phyloP scores from a whole-genome alignment of 2,888 invertebrate species.

The Cerceris ruficornis region DNA sequence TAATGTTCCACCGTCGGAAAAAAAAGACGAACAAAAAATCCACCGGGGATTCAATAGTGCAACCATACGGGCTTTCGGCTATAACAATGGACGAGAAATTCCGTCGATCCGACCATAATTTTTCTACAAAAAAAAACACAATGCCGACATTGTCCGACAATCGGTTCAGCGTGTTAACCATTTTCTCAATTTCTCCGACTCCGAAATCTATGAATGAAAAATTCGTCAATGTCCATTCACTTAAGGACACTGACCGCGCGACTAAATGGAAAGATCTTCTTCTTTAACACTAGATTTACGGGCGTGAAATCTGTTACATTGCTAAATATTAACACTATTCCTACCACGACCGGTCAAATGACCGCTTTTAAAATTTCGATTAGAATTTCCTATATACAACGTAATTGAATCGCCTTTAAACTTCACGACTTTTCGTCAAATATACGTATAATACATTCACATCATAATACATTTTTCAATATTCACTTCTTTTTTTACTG shows the following conservation, averaged over 20 bases:
- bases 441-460: too few species aligned
- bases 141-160: constrained; percentile 40
- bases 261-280: too few species aligned
- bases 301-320: too few species aligned
- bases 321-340: too few species aligned
- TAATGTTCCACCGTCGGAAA: constrained; percentile 56
- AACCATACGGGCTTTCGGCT: constrained; percentile 60
- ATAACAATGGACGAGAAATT: constrained; percentile 60
- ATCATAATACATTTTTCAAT: too few species aligned
- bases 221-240: neutral
- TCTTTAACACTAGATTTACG: too few species aligned
- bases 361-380: too few species aligned
- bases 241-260: neutral
- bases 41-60: constrained; percentile 53
- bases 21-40: constrained; percentile 49
- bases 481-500: too few species aligned
- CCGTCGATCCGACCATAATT: constrained; percentile 57
- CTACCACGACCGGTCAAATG: too few species aligned
- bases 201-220: neutral
- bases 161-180: constrained; percentile 35
- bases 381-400: too few species aligned
- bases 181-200: neutral
- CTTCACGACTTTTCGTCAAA: too few species aligned
- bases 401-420: too few species aligned
- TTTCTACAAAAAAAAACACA: constrained; percentile 29